Conservation (phyloP, 2,797 vertebrate species). For the Anguilla pacifica region DNA sequence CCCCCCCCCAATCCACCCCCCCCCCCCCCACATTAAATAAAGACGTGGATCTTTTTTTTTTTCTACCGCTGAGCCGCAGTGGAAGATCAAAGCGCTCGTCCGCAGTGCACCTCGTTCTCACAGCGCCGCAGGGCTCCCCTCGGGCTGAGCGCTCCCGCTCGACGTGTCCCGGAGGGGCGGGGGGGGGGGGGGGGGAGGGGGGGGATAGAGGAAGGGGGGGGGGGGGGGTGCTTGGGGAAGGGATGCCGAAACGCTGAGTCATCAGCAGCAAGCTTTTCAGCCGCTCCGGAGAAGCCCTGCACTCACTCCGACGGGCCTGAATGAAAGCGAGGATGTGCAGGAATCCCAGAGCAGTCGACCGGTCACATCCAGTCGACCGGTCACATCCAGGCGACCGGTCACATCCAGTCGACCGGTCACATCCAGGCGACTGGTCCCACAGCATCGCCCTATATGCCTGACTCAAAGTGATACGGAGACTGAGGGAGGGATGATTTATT, state of each 20-base stretch:
- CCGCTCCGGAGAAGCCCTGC: constrained; percentile 43
- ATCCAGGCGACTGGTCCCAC: too few species aligned
- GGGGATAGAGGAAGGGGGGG: background rate
- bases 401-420: too few species aligned
- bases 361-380: background rate
- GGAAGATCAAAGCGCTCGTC: background rate
- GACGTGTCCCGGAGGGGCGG: background rate
- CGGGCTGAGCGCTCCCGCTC: background rate
- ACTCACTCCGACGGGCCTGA: constrained; percentile 27
- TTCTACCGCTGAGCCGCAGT: background rate
- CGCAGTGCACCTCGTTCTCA: background rate
- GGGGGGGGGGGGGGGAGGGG: background rate
- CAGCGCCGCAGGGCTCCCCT: background rate
- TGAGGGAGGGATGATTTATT: constrained; percentile 51
- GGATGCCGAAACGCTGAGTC: constrained; percentile 18
- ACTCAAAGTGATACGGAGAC: constrained; percentile 39
- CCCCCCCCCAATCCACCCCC: background rate
- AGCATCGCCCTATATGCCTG: constrained; percentile 37
- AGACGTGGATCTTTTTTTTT: background rate
- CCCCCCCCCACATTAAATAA: background rate
- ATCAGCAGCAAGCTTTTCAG: constrained; percentile 14
- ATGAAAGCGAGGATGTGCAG: constrained; percentile 46
- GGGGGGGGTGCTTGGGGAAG: too few species aligned
- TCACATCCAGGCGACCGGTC: too few species aligned
- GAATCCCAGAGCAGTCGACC: constrained; percentile 45